Conservation (phyloP, 2,888 invertebrate species). For the Craniophora ligustri region DNA sequence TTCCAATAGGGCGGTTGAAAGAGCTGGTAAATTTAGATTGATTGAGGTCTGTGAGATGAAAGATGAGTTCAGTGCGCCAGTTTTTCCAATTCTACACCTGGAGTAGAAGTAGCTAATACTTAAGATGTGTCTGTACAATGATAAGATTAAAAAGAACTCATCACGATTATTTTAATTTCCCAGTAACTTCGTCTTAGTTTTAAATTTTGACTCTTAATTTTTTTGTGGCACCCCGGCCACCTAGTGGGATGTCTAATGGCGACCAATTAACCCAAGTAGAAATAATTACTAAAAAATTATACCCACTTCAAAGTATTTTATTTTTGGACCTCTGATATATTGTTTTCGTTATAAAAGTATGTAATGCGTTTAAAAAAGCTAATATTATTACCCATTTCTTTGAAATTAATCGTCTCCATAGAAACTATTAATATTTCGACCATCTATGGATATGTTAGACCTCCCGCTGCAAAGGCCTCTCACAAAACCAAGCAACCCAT, state of each 20-base stretch:
- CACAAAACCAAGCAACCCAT: slow-evolving; percentile 53
- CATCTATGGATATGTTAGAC: slow-evolving; percentile 68
- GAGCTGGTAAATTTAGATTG: slow-evolving; percentile 34
- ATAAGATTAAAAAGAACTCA: not conserved
- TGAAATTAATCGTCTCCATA: slow-evolving; percentile 71
- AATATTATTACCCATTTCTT: slow-evolving; percentile 67
- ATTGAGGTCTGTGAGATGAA: slow-evolving; percentile 30
- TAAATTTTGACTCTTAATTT: too few species aligned
- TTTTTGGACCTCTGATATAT: slow-evolving; percentile 51
- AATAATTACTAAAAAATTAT: slow-evolving; percentile 24
- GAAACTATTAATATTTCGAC: slow-evolving; percentile 76
- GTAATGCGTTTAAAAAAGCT: slow-evolving; percentile 66
- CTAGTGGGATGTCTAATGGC: slow-evolving; percentile 29
- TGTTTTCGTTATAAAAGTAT: slow-evolving; percentile 58
- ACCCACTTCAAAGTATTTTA: slow-evolving; percentile 24
- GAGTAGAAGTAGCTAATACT: not conserved
- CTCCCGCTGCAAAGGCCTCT: slow-evolving; percentile 74
- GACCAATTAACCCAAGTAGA: slow-evolving; percentile 42
- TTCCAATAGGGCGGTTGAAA: slow-evolving; percentile 25
- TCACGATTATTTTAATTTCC: too few species aligned
- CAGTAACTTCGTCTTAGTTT: too few species aligned
- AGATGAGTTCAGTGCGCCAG: slow-evolving; percentile 18
- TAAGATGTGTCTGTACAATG: slow-evolving; percentile 1
- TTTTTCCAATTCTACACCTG: slow-evolving; percentile 13
- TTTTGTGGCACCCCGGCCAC: slow-evolving; percentile 31